Percentiles rank a stretch among this genome's conserved stretches.
phyloP scores from a whole-genome alignment of 2,888 invertebrate genomes.

The Vandiemenella viatica region DNA sequence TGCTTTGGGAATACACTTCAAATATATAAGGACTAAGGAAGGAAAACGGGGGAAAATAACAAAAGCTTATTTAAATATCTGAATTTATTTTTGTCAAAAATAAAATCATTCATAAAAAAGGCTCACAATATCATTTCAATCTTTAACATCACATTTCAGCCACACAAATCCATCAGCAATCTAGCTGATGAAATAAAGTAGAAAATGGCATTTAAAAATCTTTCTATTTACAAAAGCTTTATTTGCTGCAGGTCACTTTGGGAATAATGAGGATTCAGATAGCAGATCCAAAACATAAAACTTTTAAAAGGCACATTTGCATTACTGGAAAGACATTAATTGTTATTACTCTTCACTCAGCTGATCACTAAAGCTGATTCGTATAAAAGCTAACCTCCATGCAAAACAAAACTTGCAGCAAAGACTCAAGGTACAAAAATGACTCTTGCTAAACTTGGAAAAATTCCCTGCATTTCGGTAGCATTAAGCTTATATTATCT shows the following conservation, averaged over 20 bases:
- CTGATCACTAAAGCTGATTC: background rate
- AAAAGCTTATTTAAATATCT: background rate
- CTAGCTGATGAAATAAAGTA: slow-evolving; percentile 4
- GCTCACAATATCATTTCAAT: too few species aligned
- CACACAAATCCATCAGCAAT: slow-evolving; percentile 7
- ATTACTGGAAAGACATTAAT: slow-evolving; percentile 5
- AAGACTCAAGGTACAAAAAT: slow-evolving; percentile 2
- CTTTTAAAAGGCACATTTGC: slow-evolving; percentile 5
- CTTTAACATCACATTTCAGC: slow-evolving; percentile 7
- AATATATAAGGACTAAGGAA: background rate
- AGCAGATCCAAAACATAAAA: slow-evolving; percentile 7
- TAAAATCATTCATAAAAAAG: slow-evolving; percentile 14
- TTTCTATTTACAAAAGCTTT: slow-evolving; percentile 3
- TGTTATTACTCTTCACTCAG: background rate
- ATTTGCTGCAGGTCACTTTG: slow-evolving; percentile 2
- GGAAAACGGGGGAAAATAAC: background rate
- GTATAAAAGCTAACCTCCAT: background rate
- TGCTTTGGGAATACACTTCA: too few species aligned
- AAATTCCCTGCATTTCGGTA: slow-evolving; percentile 1
- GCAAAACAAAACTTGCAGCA: background rate
- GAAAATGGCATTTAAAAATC: slow-evolving; percentile 9
- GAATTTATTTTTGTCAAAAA: slow-evolving; percentile 13
- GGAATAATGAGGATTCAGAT: slow-evolving; percentile 5
- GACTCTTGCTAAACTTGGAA: background rate
- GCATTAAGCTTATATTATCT: background rate